A percentile compares a stretch with the other conserved stretches of the same genome.
These are phyloP conservation scores for Syngnathus typhle DNA, from an alignment of 2,113 vertebrate species.

Conservation along the genomic window DNA sequence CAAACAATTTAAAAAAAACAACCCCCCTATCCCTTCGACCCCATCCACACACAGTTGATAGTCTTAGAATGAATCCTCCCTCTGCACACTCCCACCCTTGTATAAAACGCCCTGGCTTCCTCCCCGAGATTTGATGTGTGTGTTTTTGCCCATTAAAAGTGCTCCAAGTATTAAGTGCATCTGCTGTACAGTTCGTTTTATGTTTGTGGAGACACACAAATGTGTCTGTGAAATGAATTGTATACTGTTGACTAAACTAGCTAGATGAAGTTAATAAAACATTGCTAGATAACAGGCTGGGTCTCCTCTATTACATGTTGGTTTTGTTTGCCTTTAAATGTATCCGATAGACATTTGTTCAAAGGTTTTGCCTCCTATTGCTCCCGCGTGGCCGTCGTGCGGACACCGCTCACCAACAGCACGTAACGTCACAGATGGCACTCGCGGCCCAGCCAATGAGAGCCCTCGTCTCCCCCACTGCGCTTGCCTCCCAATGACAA, in stretches of 20 bases:
- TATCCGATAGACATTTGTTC: too few species aligned
- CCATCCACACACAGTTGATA: slow-evolving; percentile 14
- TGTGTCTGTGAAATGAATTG: slow-evolving; percentile 76
- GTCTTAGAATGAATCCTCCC: slow-evolving; percentile 1
- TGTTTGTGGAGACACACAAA: slow-evolving; percentile 73
- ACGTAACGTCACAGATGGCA: background rate
- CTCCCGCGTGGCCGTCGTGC: background rate
- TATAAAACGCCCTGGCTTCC: slow-evolving; percentile 55
- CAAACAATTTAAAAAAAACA: slow-evolving; percentile 10
- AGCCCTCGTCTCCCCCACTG: background rate
- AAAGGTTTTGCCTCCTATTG: background rate
- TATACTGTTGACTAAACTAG: slow-evolving; percentile 76
- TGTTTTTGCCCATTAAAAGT: slow-evolving; percentile 55
- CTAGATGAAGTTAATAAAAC: slow-evolving; percentile 71
- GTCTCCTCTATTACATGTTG: slow-evolving; percentile 29
- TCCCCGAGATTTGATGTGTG: slow-evolving; percentile 58
- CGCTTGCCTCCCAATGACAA: slow-evolving; percentile 40
- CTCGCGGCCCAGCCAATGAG: slow-evolving; percentile 10
- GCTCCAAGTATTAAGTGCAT: slow-evolving; percentile 59
- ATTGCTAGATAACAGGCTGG: slow-evolving; percentile 65
- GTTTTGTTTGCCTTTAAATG: too few species aligned
- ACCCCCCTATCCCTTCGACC: background rate
- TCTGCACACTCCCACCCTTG: slow-evolving; percentile 22
- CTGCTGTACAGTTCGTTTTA: slow-evolving; percentile 74
- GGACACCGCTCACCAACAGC: too few species aligned